Evolutionary conservation across 2,113 vertebrate species (phyloP).

Genomic region (Pimephales promelas): DNA sequence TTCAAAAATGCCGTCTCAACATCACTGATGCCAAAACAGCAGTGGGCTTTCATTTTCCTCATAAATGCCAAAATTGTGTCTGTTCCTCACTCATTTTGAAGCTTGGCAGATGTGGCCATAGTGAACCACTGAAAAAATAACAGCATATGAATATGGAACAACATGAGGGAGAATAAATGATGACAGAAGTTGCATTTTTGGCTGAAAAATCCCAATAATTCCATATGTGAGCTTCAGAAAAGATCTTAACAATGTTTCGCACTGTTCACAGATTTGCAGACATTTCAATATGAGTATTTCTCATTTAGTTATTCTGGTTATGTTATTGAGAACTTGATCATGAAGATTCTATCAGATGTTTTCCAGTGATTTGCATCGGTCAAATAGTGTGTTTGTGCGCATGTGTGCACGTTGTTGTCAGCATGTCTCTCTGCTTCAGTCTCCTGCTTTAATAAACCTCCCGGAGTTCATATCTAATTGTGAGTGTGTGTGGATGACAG

Average conservation of each 20-base stretch:
- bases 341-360: background rate
- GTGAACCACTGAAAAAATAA: background rate
- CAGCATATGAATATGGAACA: background rate
- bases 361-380: slow-evolving; percentile 21
- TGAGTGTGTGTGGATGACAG: slow-evolving; percentile 50
- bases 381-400: background rate
- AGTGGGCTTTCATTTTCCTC: background rate
- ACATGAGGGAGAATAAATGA: slow-evolving; percentile 8
- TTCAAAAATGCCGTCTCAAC: background rate
- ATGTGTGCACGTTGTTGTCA: slow-evolving; percentile 42
- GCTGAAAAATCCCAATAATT: background rate
- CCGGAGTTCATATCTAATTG: slow-evolving; percentile 49
- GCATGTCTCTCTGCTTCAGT: slow-evolving; percentile 36
- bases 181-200: background rate
- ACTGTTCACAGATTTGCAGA: background rate
- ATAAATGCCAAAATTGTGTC: background rate
- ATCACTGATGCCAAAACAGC: background rate
- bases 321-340: background rate
- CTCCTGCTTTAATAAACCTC: slow-evolving; percentile 56
- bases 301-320: background rate
- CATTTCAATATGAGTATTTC: background rate
- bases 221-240: background rate
- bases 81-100: background rate
- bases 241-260: background rate
- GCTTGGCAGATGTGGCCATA: background rate